phyloP scores from a whole-genome alignment of 1,140 invertebrate genomes.

The Cydia amplana region DNA sequence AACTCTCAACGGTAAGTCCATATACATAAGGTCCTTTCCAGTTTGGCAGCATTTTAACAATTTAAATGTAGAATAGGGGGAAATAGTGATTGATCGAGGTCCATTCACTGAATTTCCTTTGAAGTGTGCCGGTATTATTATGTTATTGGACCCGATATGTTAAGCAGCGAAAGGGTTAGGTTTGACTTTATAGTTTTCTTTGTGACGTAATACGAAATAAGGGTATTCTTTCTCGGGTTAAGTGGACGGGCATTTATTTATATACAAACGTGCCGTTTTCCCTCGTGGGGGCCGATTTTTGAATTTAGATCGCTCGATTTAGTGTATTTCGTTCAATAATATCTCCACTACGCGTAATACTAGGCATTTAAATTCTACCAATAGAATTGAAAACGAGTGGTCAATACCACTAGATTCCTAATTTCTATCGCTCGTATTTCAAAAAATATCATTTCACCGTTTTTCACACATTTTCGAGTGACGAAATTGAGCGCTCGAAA shows the following conservation, averaged over 20 bases:
- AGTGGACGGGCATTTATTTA: not conserved
- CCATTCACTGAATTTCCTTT: constrained; percentile 17
- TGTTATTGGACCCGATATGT: not conserved
- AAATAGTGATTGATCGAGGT: not conserved
- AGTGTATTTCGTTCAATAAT: no score
- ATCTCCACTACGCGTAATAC: no score
- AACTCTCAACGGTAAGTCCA: constrained; percentile 67
- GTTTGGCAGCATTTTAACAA: not conserved
- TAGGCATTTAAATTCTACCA: no score
- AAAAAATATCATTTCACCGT: no score
- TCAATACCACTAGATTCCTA: no score
- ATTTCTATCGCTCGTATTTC: no score
- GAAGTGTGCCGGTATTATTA: constrained; percentile 2
- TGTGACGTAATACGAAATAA: not conserved
- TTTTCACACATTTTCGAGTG: no score
- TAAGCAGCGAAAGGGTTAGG: not conserved
- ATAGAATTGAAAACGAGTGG: no score
- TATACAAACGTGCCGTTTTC: not conserved
- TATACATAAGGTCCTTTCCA: not conserved
- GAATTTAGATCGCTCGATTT: no score
- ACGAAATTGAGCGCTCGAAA: no score
- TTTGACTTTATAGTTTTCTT: not conserved
- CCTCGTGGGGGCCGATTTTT: no score
- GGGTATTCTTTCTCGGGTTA: not conserved
- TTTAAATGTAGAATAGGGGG: constrained; percentile 2